phyloP scores from a whole-genome alignment of 2,797 vertebrate species.

The Anguilla obscura region DNA sequence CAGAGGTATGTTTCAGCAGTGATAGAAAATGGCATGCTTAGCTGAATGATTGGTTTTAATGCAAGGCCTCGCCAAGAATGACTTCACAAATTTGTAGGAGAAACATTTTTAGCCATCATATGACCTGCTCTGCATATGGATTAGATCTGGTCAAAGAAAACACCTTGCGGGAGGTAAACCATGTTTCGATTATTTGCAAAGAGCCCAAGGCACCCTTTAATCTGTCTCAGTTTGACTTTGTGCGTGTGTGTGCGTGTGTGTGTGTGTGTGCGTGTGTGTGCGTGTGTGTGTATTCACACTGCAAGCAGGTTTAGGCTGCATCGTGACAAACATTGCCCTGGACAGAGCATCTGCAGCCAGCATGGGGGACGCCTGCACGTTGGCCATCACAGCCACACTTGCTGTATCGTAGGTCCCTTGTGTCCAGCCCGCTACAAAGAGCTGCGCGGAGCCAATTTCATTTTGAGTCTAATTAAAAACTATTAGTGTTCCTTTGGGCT shows the following conservation, averaged over 20 bases:
- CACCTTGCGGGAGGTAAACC: not conserved
- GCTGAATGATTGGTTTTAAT: too few relatives aligned
- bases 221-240: not conserved
- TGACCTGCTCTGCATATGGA: not conserved
- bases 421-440: not conserved
- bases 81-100: not conserved
- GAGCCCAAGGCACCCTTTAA: not conserved
- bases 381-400: not conserved
- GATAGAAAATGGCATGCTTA: too few relatives aligned
- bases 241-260: not conserved
- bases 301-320: not conserved
- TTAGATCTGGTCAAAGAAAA: not conserved
- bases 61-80: too few relatives aligned
- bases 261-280: not conserved
- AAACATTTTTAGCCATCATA: too few relatives aligned
- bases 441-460: not conserved
- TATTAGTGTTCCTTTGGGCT: not conserved
- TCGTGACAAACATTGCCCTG: not conserved
- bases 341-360: not conserved
- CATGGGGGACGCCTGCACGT: not conserved
- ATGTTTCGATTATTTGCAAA: not conserved
- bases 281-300: not conserved
- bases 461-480: constrained; percentile 12
- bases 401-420: not conserved
- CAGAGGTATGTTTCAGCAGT: too few relatives aligned